These are phyloP conservation scores for Distichodus sexfasciatus DNA, from an alignment of 2,797 vertebrate species.

Conservation along the genomic window DNA sequence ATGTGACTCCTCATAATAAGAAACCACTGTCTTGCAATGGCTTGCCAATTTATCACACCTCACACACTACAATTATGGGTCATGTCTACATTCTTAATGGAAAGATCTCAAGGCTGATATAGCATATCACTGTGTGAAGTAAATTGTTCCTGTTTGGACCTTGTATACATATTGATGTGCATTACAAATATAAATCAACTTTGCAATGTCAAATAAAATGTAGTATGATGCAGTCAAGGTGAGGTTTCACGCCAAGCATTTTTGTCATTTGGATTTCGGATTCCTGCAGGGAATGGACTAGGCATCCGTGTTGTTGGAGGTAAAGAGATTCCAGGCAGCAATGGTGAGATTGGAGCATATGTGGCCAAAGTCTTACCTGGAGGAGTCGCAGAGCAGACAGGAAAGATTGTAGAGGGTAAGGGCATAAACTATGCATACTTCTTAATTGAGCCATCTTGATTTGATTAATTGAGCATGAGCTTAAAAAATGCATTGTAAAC, in stretches of 20 bases:
- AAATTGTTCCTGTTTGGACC: neutral
- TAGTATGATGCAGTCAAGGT: too few relatives aligned
- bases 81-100: neutral
- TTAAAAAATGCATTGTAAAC: neutral
- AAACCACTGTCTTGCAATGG: constrained; percentile 28
- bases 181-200: neutral
- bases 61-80: neutral
- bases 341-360: constrained; percentile 93
- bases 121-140: neutral
- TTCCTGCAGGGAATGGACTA: constrained; percentile 77
- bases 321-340: constrained; percentile 91
- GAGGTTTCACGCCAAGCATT: too few relatives aligned
- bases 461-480: neutral
- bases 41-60: constrained; percentile 32
- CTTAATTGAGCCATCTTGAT: neutral
- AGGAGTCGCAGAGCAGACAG: constrained; percentile 91
- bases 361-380: constrained; percentile 95
- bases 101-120: neutral
- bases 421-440: neutral
- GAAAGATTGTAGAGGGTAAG: constrained; percentile 95
- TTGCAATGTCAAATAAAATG: neutral
- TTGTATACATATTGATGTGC: neutral
- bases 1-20: constrained; percentile 61
- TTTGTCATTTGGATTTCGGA: neutral
- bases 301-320: constrained; percentile 95